A percentile compares a stretch with the other conserved stretches of the same genome.
Evolutionary conservation across 1,140 invertebrate species (phyloP).

Genomic region (Hirudo medicinalis): DNA sequence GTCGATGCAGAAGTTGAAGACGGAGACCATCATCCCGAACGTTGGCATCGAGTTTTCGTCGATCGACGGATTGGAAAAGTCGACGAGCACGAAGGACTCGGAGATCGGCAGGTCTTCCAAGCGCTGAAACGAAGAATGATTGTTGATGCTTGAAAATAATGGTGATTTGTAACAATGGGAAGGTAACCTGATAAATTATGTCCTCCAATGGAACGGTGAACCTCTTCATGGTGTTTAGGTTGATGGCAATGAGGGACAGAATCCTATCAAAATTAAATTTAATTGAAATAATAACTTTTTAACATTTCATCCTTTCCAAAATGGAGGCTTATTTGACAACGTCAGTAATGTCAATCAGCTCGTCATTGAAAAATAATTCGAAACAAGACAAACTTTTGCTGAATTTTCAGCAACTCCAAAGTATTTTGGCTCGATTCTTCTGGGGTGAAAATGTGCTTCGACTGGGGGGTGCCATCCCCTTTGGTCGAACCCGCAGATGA

Average conservation of each 20-base stretch:
- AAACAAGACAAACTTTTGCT: too few species aligned
- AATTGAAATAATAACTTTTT: neutral
- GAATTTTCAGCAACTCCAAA: too few species aligned
- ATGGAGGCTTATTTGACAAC: neutral
- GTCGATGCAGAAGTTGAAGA: conserved; percentile 10
- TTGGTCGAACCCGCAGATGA: too few species aligned
- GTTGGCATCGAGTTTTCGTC: neutral
- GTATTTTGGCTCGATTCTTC: too few species aligned
- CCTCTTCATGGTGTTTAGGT: neutral
- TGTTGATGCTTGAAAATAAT: too few species aligned
- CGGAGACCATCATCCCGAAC: neutral
- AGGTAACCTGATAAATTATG: neutral
- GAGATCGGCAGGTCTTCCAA: too few species aligned
- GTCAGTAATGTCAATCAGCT: too few species aligned
- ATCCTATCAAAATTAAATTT: neutral
- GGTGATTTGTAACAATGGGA: too few species aligned
- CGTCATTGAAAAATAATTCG: too few species aligned
- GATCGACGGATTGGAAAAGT: conserved; percentile 4
- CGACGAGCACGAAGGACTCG: neutral
- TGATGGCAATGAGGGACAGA: neutral
- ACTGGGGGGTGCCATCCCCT: too few species aligned
- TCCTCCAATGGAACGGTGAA: neutral
- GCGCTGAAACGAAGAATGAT: too few species aligned
- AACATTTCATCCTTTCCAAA: neutral
- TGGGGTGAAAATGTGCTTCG: too few species aligned